A percentile compares a stretch with the other conserved stretches of the same genome.
Conservation (phyloP, 2,797 vertebrate genomes). For the Pantherophis alleghaniensis region DNA sequence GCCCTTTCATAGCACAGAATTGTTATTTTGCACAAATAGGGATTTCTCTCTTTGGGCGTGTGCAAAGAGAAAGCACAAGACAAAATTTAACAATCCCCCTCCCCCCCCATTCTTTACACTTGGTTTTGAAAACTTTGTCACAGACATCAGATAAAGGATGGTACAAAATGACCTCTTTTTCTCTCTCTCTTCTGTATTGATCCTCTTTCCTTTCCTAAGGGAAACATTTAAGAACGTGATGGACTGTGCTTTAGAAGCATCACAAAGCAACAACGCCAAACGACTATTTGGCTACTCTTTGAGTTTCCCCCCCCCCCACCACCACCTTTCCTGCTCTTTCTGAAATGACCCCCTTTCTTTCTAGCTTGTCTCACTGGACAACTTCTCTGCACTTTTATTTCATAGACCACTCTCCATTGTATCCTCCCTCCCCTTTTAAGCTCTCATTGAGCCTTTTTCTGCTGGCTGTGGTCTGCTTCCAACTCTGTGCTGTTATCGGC, state of each 20-base stretch:
- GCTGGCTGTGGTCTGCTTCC: conserved; percentile 11
- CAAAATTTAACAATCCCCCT: not conserved
- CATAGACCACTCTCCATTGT: not conserved
- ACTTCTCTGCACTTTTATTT: not conserved
- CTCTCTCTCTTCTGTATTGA: not conserved
- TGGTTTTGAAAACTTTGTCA: not conserved
- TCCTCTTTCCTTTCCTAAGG: not conserved
- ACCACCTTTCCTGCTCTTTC: not conserved
- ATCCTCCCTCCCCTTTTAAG: not conserved
- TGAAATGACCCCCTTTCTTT: conserved; percentile 19
- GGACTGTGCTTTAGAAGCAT: not conserved
- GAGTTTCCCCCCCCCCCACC: not conserved
- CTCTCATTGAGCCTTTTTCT: conserved; percentile 1
- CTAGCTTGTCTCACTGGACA: conserved; percentile 12
- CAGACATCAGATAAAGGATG: not conserved
- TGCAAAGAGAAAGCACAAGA: not conserved
- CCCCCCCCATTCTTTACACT: not conserved
- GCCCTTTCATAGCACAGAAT: not conserved
- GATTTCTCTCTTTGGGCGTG: not conserved
- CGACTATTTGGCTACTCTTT: conserved; percentile 9
- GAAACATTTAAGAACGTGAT: not conserved
- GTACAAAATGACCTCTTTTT: conserved; percentile 15
- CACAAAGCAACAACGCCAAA: not conserved
- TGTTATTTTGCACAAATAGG: conserved; percentile 17
- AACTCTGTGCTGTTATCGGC: conserved; percentile 9